These are phyloP conservation scores for Corydoras maculifer DNA, from an alignment of 2,113 vertebrate genomes.

Conservation along the genomic window DNA sequence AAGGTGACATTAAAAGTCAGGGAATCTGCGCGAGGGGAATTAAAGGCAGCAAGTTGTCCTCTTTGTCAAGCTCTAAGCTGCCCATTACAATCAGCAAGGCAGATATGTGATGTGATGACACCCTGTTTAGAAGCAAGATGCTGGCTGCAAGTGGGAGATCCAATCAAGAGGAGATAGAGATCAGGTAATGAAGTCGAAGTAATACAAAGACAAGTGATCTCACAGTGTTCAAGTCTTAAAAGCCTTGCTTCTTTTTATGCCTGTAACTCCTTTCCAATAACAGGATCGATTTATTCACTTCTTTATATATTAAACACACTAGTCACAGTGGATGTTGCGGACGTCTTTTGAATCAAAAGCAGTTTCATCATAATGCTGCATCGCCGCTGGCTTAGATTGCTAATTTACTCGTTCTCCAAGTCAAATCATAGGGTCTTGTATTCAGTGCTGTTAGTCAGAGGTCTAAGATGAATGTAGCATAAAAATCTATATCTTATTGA, in stretches of 20 bases:
- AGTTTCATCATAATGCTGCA: no score
- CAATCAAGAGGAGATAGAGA: conserved; percentile 10
- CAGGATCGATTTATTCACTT: background rate
- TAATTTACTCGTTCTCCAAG: no score
- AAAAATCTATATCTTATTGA: no score
- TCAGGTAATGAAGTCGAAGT: conserved; percentile 11
- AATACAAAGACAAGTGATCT: background rate
- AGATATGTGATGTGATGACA: conserved; percentile 23
- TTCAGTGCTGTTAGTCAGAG: no score
- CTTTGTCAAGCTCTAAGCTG: conserved; percentile 36
- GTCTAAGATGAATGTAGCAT: no score
- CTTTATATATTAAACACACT: background rate
- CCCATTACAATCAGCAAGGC: conserved; percentile 67
- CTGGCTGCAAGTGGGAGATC: background rate
- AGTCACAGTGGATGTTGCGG: background rate
- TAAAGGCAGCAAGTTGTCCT: conserved; percentile 55
- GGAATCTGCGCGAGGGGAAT: conserved; percentile 61
- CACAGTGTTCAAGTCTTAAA: background rate
- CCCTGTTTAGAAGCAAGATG: conserved; percentile 5
- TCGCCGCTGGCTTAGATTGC: no score
- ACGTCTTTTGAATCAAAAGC: no score
- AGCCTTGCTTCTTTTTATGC: background rate
- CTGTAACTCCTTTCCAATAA: background rate
- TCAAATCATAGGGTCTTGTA: no score
- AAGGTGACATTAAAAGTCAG: conserved; percentile 62